Conservation (phyloP, 2,113 vertebrate species). For the Synodontis membranacea region DNA sequence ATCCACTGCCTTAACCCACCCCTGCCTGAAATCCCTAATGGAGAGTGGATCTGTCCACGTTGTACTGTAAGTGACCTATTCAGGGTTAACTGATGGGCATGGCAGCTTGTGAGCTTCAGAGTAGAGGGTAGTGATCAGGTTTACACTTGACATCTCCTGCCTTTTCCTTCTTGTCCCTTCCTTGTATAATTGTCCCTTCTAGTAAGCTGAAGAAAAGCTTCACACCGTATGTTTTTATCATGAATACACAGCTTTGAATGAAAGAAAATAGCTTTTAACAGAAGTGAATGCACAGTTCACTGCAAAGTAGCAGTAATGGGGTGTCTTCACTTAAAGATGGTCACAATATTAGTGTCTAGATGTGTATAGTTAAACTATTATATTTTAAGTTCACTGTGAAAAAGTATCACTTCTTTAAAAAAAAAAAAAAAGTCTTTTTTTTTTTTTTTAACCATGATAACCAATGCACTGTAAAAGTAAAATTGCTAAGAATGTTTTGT, state of each 20-base stretch:
- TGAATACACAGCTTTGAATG: neutral
- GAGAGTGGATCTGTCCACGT: slow-evolving; percentile 96
- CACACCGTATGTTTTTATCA: neutral
- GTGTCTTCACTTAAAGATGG: neutral
- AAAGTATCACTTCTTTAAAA: too few relatives aligned
- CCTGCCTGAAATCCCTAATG: slow-evolving; percentile 94
- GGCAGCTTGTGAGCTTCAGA: neutral
- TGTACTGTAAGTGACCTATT: slow-evolving; percentile 83
- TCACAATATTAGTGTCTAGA: neutral
- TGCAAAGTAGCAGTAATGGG: neutral
- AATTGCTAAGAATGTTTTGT: too few relatives aligned
- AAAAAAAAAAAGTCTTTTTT: too few relatives aligned
- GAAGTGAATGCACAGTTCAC: neutral
- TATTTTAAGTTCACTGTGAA: too few relatives aligned
- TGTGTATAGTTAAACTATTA: neutral
- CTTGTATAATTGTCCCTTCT: neutral
- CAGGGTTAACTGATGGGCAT: neutral
- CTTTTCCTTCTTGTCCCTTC: neutral
- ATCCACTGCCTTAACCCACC: slow-evolving; percentile 98
- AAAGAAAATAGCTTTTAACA: neutral
- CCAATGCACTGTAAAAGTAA: too few relatives aligned
- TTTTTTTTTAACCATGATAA: too few relatives aligned
- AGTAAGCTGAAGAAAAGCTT: neutral
- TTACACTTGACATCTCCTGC: too few relatives aligned
- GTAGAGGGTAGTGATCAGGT: neutral